Percentiles rank a stretch among this genome's conserved stretches.
Conservation (phyloP, 2,797 vertebrate species). For the Danionella dracula region DNA sequence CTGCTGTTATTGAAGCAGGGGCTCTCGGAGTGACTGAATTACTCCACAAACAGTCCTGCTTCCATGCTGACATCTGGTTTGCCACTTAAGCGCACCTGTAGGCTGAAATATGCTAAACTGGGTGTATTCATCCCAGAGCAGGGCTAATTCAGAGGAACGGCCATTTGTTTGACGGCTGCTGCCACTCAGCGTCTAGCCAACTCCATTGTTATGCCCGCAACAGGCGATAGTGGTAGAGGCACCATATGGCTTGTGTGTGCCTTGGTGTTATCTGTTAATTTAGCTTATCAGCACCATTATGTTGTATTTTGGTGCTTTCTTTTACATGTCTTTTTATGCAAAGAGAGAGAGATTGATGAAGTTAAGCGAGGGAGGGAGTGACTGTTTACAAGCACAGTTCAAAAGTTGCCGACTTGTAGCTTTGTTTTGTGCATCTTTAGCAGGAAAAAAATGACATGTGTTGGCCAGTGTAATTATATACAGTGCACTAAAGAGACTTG, state of each 20-base stretch:
- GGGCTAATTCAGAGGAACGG: constrained; percentile 70
- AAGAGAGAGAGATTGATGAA: constrained; percentile 8
- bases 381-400: constrained; percentile 28
- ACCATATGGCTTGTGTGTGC: constrained; percentile 96
- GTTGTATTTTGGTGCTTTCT: constrained; percentile 71
- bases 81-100: constrained; percentile 89
- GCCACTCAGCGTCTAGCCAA: constrained; percentile 74
- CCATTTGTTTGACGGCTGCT: constrained; percentile 74
- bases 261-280: constrained; percentile 82
- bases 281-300: constrained; percentile 80
- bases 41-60: constrained; percentile 76
- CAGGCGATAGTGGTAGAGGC: constrained; percentile 85
- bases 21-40: constrained; percentile 70
- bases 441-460: neutral
- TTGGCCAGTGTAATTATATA: too few species aligned
- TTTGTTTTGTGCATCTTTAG: neutral
- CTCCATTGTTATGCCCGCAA: constrained; percentile 92
- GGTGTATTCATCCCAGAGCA: constrained; percentile 45
- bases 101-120: constrained; percentile 60
- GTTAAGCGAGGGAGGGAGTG: neutral
- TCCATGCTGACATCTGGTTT: constrained; percentile 91
- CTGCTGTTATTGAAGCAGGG: constrained; percentile 66
- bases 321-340: constrained; percentile 52
- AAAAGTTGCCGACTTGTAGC: neutral
- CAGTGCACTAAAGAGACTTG: too few species aligned